Conservation (phyloP, 2,888 invertebrate species). For the Amiota minor region DNA sequence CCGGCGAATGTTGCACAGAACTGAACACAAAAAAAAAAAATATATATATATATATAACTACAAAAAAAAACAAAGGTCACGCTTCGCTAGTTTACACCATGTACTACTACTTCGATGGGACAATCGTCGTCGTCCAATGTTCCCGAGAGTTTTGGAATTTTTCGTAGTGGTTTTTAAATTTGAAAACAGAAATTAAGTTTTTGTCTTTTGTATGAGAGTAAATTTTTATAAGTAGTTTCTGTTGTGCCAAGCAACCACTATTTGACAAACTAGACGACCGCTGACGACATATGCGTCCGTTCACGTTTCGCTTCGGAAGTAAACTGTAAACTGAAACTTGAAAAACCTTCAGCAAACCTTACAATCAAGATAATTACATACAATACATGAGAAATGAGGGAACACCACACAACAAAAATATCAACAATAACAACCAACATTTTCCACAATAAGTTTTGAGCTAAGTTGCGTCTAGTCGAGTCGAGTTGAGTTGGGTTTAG, state of each 20-base stretch:
- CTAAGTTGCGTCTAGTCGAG: no score
- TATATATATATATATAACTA: no score
- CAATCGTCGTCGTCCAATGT: neutral
- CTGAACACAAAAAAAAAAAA: slow-evolving; percentile 48
- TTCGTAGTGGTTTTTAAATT: neutral
- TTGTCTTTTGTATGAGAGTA: no score
- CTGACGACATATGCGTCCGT: slow-evolving; percentile 60
- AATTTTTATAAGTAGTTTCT: neutral
- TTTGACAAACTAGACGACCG: neutral
- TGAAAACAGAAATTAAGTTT: neutral
- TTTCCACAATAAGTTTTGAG: no score
- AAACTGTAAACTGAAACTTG: slow-evolving; percentile 69
- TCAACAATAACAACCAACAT: neutral
- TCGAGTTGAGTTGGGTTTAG: no score
- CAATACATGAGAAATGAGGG: no score
- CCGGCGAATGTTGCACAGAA: neutral
- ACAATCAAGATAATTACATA: slow-evolving; percentile 36
- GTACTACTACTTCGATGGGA: neutral
- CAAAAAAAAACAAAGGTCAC: slow-evolving; percentile 34
- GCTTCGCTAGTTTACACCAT: no score
- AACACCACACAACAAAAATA: neutral
- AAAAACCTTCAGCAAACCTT: slow-evolving; percentile 41
- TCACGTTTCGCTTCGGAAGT: slow-evolving; percentile 70
- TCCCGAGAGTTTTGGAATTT: neutral
- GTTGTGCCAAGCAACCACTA: slow-evolving; percentile 14